phyloP scores from a whole-genome alignment of 2,888 invertebrate species.

The Baccha elongata region DNA sequence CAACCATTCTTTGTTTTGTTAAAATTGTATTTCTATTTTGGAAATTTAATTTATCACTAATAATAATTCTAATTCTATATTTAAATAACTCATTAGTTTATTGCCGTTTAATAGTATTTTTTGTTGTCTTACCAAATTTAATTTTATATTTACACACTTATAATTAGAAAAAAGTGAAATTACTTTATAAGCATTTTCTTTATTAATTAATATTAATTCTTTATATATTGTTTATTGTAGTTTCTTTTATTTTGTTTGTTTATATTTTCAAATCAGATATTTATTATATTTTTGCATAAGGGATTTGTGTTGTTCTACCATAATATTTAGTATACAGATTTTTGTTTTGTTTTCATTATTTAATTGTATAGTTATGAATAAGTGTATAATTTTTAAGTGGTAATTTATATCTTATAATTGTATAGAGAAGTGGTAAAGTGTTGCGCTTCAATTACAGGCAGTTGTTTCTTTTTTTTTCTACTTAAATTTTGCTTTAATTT shows the following conservation, averaged over 20 bases:
- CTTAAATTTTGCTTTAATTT: conserved; percentile 20
- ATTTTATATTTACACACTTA: conserved; percentile 51
- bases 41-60: conserved; percentile 24
- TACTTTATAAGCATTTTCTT: conserved; percentile 55
- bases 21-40: conserved; percentile 13
- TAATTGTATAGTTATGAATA: conserved; percentile 47
- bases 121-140: conserved; percentile 23
- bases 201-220: neutral
- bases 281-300: conserved; percentile 12
- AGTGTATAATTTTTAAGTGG: conserved; percentile 63
- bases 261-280: conserved; percentile 23
- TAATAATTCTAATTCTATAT: conserved; percentile 31
- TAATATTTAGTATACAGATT: conserved; percentile 48
- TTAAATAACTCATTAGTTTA: conserved; percentile 53
- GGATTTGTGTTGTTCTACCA: conserved; percentile 24
- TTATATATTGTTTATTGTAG: conserved; percentile 25
- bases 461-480: conserved; percentile 51
- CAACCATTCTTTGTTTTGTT: conserved; percentile 38
- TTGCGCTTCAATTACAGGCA: conserved; percentile 71
- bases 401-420: conserved; percentile 49
- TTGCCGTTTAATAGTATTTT: conserved; percentile 31
- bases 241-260: conserved; percentile 12
- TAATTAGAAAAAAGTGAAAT: conserved; percentile 20
- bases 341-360: conserved; percentile 8
- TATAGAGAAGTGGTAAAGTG: conserved; percentile 72